Conservation (phyloP, 2,113 vertebrate genomes). For the Atractosteus spatula region DNA sequence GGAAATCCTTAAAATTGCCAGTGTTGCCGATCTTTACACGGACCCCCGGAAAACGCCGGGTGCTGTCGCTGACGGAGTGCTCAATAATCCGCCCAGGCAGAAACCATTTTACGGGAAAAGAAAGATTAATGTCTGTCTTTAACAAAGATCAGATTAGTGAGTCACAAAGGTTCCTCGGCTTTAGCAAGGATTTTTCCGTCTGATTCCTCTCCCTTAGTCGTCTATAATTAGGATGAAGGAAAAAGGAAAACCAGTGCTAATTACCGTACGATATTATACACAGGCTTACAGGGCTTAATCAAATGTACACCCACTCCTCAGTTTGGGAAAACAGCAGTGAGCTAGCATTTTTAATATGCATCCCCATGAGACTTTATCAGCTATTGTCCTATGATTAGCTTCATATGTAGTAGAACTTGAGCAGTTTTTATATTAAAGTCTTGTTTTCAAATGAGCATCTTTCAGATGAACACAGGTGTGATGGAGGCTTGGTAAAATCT, state of each 20-base stretch:
- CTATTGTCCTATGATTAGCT: no score
- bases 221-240: constrained; percentile 24
- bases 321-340: neutral
- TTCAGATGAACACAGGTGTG: no score
- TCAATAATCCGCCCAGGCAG: neutral
- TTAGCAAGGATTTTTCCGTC: constrained; percentile 9
- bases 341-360: neutral
- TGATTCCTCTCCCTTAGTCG: constrained; percentile 15
- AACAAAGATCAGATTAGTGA: constrained; percentile 30
- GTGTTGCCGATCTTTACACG: neutral
- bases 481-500: no score
- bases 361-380: no score
- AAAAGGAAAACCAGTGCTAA: constrained; percentile 42
- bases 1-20: no score
- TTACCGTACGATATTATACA: neutral
- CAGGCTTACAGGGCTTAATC: neutral
- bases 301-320: neutral
- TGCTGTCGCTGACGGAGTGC: neutral
- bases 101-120: neutral
- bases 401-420: no score
- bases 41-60: neutral
- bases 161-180: constrained; percentile 13
- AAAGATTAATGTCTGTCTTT: constrained; percentile 26
- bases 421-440: no score
- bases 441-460: no score